These are phyloP conservation scores for Semotilus atromaculatus DNA, from an alignment of 2,797 vertebrate genomes.

Conservation along the genomic window DNA sequence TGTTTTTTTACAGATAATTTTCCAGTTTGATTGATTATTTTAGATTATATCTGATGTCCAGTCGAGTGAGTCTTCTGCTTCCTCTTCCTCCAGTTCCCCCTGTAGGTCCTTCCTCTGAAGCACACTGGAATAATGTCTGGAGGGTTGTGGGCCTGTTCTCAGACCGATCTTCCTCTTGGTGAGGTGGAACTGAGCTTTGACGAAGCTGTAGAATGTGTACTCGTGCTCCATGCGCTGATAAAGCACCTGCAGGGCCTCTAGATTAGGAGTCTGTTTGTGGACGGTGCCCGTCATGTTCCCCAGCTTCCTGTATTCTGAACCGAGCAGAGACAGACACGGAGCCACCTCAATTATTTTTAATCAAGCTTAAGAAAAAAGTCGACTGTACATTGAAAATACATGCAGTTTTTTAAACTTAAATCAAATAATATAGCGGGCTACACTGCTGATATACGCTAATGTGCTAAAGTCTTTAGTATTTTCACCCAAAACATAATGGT, in stretches of 20 bases:
- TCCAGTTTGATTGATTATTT: constrained; percentile 3
- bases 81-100: constrained; percentile 84
- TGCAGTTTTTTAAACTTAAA: neutral
- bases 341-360: neutral
- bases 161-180: constrained; percentile 95
- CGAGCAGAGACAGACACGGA: constrained; percentile 6
- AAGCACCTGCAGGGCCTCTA: constrained; percentile 91
- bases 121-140: constrained; percentile 81
- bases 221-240: constrained; percentile 95
- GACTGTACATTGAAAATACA: neutral
- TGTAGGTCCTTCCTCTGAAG: constrained; percentile 84
- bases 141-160: constrained; percentile 78
- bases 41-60: constrained; percentile 75
- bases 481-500: too few relatives aligned
- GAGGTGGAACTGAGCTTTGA: constrained; percentile 94
- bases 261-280: constrained; percentile 90
- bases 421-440: neutral
- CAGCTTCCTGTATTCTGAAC: constrained; percentile 91
- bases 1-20: neutral
- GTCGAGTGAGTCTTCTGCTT: constrained; percentile 84
- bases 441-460: neutral
- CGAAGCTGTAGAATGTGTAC: constrained; percentile 95
- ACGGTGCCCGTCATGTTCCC: constrained; percentile 97
- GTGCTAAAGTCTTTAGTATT: too few relatives aligned
- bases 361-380: neutral